Conservation (phyloP, 2,113 vertebrate genomes). For the Leucosticte australis region DNA sequence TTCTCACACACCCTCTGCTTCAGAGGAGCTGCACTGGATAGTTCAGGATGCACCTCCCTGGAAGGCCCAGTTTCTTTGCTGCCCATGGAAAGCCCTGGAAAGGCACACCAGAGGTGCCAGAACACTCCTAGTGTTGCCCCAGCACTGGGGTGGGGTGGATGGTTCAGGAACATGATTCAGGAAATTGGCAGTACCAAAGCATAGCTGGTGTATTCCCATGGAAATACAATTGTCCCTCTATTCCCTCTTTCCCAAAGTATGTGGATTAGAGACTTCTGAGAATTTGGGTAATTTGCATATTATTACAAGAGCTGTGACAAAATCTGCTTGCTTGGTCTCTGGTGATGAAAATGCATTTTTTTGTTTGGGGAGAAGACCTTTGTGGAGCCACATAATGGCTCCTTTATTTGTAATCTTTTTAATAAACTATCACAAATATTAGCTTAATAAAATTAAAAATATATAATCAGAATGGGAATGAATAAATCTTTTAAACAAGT, state of each 20-base stretch:
- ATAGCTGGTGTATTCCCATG: background rate
- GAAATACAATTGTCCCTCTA: background rate
- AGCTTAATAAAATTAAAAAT: background rate
- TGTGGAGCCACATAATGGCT: background rate
- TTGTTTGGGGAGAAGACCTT: background rate
- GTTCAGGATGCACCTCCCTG: rapidly evolving
- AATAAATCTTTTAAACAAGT: background rate
- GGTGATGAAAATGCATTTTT: background rate
- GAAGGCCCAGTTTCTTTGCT: background rate
- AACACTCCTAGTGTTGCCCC: rapidly evolving
- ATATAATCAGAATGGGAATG: background rate
- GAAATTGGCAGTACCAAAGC: background rate
- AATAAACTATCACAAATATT: background rate
- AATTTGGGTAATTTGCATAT: background rate
- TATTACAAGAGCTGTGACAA: background rate
- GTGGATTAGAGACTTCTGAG: background rate
- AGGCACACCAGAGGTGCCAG: background rate
- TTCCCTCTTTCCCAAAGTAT: background rate
- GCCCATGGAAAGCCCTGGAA: background rate
- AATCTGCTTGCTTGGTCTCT: background rate
- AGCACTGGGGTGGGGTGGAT: rapidly evolving
- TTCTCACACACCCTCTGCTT: rapidly evolving
- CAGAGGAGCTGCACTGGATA: background rate
- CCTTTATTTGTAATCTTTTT: background rate
- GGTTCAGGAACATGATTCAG: background rate